Evolutionary conservation across 2,797 vertebrate species (phyloP), one percentile per base, ranked within the genome.

Genomic region (Silurus aristotelis): DNA sequence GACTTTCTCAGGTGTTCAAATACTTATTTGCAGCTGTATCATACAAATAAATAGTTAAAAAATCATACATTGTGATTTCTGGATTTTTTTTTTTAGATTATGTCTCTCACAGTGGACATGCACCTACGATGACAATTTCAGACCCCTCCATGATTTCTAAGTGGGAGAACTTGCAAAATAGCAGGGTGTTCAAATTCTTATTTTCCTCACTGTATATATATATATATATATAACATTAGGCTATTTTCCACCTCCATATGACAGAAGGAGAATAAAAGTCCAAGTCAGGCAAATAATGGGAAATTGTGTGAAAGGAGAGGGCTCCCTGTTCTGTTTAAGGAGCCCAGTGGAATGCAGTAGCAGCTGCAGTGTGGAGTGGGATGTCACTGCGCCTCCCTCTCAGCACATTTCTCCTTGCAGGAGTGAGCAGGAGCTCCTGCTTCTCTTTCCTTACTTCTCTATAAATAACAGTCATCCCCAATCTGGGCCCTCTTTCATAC

Each of bases 351-450:
- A 88, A 83, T 87, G 87, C 66, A 81, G 86, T 83, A 88, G 86
- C 87, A 84, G 87, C 86, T 88, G 80, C 86, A 86, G 86, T 20
- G 63, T 72, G 87, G 84, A 86, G n/a, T 90, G 38, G 72, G 87
- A 86, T 84, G 19, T 83, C 55, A 64, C 83, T 87, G 73, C 77
- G 70, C 83, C 77, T 61, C 82, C 58, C 70, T 88, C 52, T 86
- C 85, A 72, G 77, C 31, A 70, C 80, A 89, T 90, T 89, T 88
- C 91, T 71, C 77, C 31, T 71, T 90, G 80, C 90, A 89, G 88
- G 71, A 82, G 46, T 66, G 55, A 87, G 82, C 83, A 84, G 22
- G 85, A 80, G 13, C 82, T 77, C 48, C 70, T 56, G 19, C 63
- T 87, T 60, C 20, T 72, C 84, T 68, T 56, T 22, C 52, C 58